Conservation (phyloP, 2,113 vertebrate genomes). For the Progne subis region DNA sequence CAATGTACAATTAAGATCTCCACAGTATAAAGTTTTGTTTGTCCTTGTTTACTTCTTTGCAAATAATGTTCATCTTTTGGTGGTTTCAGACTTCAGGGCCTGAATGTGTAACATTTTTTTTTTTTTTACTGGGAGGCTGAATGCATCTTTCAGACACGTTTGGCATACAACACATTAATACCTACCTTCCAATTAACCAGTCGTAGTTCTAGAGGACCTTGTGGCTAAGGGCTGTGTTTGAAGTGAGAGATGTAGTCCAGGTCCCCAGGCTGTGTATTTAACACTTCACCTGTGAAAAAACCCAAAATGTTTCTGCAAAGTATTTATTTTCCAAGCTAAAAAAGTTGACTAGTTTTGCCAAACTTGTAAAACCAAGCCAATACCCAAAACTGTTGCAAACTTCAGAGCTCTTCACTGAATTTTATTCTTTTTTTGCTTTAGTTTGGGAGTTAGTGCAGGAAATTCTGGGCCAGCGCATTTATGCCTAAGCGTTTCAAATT, state of each 20-base stretch:
- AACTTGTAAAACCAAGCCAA: background rate
- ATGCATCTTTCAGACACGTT: background rate
- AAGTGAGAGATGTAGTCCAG: background rate
- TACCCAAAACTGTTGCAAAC: background rate
- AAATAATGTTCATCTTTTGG: background rate
- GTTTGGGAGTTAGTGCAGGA: background rate
- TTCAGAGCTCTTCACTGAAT: background rate
- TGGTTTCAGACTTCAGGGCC: background rate
- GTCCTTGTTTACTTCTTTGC: background rate
- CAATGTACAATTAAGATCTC: background rate
- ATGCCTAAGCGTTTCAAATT: background rate
- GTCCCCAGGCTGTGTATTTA: background rate
- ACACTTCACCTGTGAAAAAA: background rate
- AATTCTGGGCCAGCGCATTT: background rate
- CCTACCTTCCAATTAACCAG: accelerated
- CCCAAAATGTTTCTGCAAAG: background rate
- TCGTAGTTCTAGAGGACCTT: background rate
- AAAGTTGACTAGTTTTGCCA: background rate
- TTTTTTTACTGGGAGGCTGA: background rate
- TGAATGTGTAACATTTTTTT: background rate
- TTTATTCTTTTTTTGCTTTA: background rate
- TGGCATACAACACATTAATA: background rate
- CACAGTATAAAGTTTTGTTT: background rate
- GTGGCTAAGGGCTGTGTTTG: background rate
- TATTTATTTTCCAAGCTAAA: background rate